phyloP scores from a whole-genome alignment of 2,888 invertebrate genomes.

The Euclidia mi region DNA sequence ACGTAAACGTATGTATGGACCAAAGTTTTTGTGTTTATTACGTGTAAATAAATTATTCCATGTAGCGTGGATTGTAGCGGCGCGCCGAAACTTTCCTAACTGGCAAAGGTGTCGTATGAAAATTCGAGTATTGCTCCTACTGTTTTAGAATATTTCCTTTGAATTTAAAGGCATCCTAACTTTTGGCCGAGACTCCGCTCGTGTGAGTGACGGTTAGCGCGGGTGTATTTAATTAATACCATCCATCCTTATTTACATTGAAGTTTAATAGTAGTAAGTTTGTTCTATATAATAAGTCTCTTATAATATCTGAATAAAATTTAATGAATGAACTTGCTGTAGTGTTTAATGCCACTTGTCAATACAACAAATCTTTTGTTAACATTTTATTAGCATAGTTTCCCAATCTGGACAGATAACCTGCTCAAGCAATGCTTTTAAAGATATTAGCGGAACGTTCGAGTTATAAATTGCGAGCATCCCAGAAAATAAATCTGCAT shows the following conservation, averaged over 20 bases:
- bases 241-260: no score
- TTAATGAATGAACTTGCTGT: no score
- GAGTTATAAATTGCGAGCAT: not conserved
- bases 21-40: constrained; percentile 26
- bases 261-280: no score
- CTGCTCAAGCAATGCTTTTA: not conserved
- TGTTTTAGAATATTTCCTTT: constrained; percentile 23
- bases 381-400: no score
- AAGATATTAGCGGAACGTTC: constrained; percentile 2
- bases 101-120: constrained; percentile 27
- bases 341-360: no score
- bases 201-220: no score
- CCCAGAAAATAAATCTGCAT: constrained; percentile 6
- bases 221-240: no score
- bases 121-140: constrained; percentile 16
- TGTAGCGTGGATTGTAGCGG: constrained; percentile 15
- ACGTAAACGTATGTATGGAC: constrained; percentile 28
- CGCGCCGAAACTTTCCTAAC: constrained; percentile 25
- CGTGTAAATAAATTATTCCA: constrained; percentile 8
- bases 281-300: no score
- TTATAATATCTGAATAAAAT: no score
- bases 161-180: constrained; percentile 21
- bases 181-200: no score
- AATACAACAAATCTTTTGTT: no score
- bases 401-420: no score